These are phyloP conservation scores for Halcyon chelicuti DNA, from an alignment of 2,797 vertebrate genomes.

Conservation along the genomic window DNA sequence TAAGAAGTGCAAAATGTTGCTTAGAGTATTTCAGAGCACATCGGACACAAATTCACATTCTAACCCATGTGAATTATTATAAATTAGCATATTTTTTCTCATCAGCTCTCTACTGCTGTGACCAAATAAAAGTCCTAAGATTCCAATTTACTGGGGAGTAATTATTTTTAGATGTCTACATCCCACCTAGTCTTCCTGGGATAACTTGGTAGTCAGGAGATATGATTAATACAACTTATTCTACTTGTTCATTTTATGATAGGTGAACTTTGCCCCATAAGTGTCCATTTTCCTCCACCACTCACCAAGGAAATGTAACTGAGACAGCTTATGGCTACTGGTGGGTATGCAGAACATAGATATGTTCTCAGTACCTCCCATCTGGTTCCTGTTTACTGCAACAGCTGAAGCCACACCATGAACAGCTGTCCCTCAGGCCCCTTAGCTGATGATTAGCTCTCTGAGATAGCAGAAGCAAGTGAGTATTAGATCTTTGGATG, in stretches of 20 bases:
- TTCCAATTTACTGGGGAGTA: background rate
- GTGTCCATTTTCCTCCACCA: background rate
- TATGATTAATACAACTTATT: background rate
- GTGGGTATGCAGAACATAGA: background rate
- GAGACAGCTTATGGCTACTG: background rate
- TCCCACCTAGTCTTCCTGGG: background rate
- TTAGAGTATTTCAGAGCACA: background rate
- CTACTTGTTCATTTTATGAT: background rate
- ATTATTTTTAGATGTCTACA: background rate
- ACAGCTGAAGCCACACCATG: background rate
- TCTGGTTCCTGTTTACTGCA: background rate
- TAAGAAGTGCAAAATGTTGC: background rate
- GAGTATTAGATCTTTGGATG: background rate
- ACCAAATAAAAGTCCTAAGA: background rate
- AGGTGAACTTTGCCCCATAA: background rate
- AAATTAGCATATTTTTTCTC: background rate
- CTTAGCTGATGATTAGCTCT: background rate
- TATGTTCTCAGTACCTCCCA: fast-evolving
- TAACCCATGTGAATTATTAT: background rate
- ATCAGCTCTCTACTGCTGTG: background rate
- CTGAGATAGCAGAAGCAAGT: background rate
- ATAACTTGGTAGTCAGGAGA: background rate
- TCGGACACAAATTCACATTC: background rate
- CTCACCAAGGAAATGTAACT: background rate
- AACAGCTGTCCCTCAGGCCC: background rate